Evolutionary conservation across 2,888 invertebrate species (phyloP), one percentile per base, ranked within the genome.

Genomic region (Colostygia pectinataria): DNA sequence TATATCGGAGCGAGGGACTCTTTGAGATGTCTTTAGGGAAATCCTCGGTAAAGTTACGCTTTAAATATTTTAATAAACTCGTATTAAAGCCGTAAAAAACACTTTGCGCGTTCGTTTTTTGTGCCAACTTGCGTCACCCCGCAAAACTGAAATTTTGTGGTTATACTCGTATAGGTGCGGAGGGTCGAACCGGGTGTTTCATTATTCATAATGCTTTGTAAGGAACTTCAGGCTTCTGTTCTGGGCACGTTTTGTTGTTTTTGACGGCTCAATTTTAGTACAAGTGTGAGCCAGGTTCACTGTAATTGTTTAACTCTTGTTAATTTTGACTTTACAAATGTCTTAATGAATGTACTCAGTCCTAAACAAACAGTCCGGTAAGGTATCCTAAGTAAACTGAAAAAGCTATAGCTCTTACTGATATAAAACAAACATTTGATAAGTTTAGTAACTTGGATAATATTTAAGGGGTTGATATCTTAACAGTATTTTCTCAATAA

Each of bases 21-120:
- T 74, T 79, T 72, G 67, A 65, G 70, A 65, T 75, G 89, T 87
- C 89, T 88, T 87, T 76, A 63, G 89, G 89, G 89, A 90, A 90
- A 90, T 90, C 84, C 73, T 59, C 76, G 70, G 72, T 73, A 83
- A 89, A 89, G 82, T 88, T 87, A 61, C 75, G 77, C 83, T 80
- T 89, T 89, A 87, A 89, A 90, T 89, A 90, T 88, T 89, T 87
- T 87, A 89, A 89, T 90, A 87, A 89, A 89, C 83, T 80, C 78
- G 83, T 86, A 87, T 88, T 86, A 85, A 77, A 83, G 82, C 77
- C 82, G 87, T 87, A 88, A 88, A 87, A 89, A 89, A 88, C 88
- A 87, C 83, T 90, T 89, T 85, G 80, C 73, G 68, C 72, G 68
- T 68, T 71, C 80, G 78, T 85, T 87, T 84, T 86, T 86, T 80